Conservation (phyloP, 2,888 invertebrate species). For the Theretra japonica region DNA sequence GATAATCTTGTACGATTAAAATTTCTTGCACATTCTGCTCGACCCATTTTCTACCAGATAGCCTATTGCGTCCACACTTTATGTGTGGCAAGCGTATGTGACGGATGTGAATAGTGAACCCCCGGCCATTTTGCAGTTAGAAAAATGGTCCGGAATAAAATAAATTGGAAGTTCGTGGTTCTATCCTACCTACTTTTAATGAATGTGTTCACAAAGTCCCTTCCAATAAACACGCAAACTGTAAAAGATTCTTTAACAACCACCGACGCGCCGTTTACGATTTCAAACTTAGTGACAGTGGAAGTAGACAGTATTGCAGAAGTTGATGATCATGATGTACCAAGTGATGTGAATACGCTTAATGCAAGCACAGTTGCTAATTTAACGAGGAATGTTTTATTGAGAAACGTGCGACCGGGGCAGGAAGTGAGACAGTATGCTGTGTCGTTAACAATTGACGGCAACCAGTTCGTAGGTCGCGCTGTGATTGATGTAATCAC, state of each 20-base stretch:
- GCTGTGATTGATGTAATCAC: constrained; percentile 53
- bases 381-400: constrained; percentile 36
- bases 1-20: constrained; percentile 40
- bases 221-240: constrained; percentile 50
- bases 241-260: constrained; percentile 33
- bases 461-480: constrained; percentile 55
- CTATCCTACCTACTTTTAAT: constrained; percentile 50
- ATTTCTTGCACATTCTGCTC: constrained; percentile 32
- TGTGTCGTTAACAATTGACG: constrained; percentile 55
- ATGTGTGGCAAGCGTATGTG: constrained; percentile 53
- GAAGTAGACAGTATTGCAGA: neutral
- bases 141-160: constrained; percentile 66
- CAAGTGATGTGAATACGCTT: constrained; percentile 32
- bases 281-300: constrained; percentile 12
- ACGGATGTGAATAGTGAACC: constrained; percentile 43
- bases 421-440: constrained; percentile 53
- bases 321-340: constrained; percentile 18
- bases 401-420: constrained; percentile 55
- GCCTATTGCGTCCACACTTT: constrained; percentile 35
- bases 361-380: constrained; percentile 39
- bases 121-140: constrained; percentile 46
- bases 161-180: constrained; percentile 59
- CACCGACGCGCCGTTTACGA: constrained; percentile 40
- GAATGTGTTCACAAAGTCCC: constrained; percentile 54
- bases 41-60: constrained; percentile 48